Conservation (phyloP, 2,113 vertebrate species). For the Neomonachus schauinslandi region DNA sequence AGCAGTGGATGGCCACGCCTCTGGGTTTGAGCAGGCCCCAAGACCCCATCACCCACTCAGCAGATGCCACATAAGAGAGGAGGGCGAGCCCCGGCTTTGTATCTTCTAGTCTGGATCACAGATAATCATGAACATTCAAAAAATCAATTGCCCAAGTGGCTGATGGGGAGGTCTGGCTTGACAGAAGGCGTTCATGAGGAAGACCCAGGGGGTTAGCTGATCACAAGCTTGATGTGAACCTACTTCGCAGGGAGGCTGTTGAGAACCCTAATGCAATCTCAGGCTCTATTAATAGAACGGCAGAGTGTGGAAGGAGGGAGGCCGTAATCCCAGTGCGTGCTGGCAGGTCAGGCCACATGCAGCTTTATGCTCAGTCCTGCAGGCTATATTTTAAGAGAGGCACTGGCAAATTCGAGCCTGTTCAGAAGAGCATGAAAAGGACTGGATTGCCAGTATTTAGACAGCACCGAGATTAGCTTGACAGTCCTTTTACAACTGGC, state of each 20-base stretch:
- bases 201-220: constrained; percentile 39
- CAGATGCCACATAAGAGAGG: constrained; percentile 3
- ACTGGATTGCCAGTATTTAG: background rate
- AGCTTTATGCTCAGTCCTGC: constrained; percentile 67
- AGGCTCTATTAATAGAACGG: constrained; percentile 75
- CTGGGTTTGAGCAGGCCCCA: background rate
- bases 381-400: constrained; percentile 67
- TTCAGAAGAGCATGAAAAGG: constrained; percentile 44
- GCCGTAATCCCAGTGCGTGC: constrained; percentile 57
- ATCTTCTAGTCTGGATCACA: constrained; percentile 14
- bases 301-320: constrained; percentile 50
- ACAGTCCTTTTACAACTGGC: constrained; percentile 26
- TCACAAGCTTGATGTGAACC: constrained; percentile 55
- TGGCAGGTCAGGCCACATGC: constrained; percentile 68
- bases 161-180: constrained; percentile 33
- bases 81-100: constrained; percentile 22
- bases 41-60: background rate
- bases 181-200: constrained; percentile 55
- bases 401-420: constrained; percentile 60
- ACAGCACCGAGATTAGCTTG: background rate
- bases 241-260: constrained; percentile 44
- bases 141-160: constrained; percentile 48
- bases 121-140: constrained; percentile 61
- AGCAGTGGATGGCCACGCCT: background rate
- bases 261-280: constrained; percentile 70